Conservation (phyloP, 2,113 vertebrate genomes). For the Embiotoca jacksoni region DNA sequence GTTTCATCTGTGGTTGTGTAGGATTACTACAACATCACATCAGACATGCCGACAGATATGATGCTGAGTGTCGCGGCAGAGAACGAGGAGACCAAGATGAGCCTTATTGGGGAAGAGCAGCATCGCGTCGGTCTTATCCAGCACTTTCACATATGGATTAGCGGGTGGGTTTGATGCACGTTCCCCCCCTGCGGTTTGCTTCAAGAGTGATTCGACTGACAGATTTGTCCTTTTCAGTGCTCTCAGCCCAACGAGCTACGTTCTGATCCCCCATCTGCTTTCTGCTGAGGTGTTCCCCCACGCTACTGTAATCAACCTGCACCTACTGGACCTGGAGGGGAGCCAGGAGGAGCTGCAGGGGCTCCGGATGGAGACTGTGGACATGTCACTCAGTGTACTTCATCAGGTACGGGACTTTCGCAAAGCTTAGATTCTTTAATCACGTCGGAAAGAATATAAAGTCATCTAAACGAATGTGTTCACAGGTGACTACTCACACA, state of each 20-base stretch:
- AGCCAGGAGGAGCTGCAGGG: conserved; percentile 66
- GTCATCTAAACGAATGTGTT: background rate
- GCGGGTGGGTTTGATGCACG: conserved; percentile 79
- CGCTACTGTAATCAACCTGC: conserved; percentile 83
- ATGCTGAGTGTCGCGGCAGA: conserved; percentile 88
- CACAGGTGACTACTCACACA: conserved; percentile 84
- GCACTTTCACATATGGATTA: conserved; percentile 91
- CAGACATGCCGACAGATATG: conserved; percentile 82
- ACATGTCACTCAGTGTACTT: conserved; percentile 85
- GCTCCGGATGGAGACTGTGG: conserved; percentile 82
- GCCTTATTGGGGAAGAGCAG: conserved; percentile 82
- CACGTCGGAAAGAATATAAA: background rate
- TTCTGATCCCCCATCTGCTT: conserved; percentile 87
- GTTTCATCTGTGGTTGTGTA: conserved; percentile 51
- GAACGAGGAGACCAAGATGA: conserved; percentile 81
- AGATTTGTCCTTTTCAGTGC: conserved; percentile 81
- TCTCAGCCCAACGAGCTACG: conserved; percentile 79
- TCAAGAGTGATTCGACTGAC: background rate
- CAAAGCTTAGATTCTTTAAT: background rate
- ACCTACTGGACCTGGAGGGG: conserved; percentile 83
- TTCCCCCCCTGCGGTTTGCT: no score
- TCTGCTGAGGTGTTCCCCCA: conserved; percentile 85
- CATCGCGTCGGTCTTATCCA: conserved; percentile 65
- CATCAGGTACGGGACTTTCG: conserved; percentile 46
- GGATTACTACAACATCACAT: conserved; percentile 89